phyloP scores from a whole-genome alignment of 2,888 invertebrate species.

The Parascotia fuliginaria region DNA sequence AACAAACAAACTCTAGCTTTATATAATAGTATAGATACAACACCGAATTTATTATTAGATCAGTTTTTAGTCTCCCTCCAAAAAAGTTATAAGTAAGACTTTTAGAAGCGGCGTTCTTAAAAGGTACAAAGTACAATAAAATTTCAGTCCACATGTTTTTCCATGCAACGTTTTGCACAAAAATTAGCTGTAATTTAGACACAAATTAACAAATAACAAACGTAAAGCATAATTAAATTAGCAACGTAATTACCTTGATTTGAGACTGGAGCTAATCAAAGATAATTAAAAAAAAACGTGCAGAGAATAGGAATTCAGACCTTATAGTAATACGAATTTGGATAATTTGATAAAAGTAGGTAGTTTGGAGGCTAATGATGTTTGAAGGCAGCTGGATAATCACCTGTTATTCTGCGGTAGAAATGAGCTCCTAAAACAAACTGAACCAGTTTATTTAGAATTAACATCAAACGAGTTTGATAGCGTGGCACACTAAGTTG shows the following conservation, averaged over 20 bases:
- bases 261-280: background rate
- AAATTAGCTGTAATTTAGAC: conserved; percentile 27
- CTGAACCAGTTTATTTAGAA: background rate
- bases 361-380: background rate
- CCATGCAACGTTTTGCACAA: conserved; percentile 6
- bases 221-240: conserved; percentile 16
- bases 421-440: background rate
- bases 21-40: no score
- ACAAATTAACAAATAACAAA: conserved; percentile 13
- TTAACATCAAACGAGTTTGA: background rate
- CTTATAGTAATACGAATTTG: background rate
- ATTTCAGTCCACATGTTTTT: conserved; percentile 15
- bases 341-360: background rate
- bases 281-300: conserved; percentile 7
- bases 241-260: conserved; percentile 14
- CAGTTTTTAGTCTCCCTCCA: no score
- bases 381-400: conserved; percentile 20
- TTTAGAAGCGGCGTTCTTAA: background rate
- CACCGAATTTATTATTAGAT: no score
- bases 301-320: background rate
- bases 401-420: conserved; percentile 22
- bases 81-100: background rate
- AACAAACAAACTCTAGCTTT: no score
- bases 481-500: no score
- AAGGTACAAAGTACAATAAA: no score